Percentiles rank a stretch among this genome's conserved stretches.
These are phyloP conservation scores for Heliothis virescens DNA, from an alignment of 1,140 invertebrate species.

Conservation along the genomic window DNA sequence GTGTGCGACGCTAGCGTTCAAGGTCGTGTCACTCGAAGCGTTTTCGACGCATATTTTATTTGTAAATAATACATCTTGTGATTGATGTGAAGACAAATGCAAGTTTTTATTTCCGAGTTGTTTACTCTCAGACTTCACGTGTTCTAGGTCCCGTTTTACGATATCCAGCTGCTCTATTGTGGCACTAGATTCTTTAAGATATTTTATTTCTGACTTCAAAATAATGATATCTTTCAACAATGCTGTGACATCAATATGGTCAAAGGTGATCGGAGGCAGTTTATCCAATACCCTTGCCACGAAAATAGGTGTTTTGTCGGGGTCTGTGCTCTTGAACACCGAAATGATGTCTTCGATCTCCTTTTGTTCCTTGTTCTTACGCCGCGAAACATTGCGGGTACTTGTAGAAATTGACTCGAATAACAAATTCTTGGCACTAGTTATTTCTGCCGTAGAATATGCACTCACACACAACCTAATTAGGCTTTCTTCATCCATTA, in stretches of 20 bases:
- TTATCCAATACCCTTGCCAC: constrained; percentile 7
- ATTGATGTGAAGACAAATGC: no score
- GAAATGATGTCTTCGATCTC: constrained; percentile 10
- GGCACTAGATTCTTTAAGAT: constrained; percentile 1
- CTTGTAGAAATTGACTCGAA: no score
- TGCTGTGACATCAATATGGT: constrained; percentile 8
- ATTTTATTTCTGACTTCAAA: constrained; percentile 14
- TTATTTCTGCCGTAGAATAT: constrained; percentile 32
- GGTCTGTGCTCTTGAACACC: constrained; percentile 8
- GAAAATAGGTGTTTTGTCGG: constrained; percentile 19
- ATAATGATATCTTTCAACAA: constrained; percentile 17
- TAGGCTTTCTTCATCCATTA: constrained; percentile 44
- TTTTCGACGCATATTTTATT: no score
- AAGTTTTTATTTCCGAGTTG: no score
- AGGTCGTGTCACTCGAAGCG: no score
- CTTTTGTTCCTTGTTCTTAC: constrained; percentile 15
- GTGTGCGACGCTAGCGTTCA: no score
- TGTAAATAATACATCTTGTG: no score
- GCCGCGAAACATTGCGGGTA: no score
- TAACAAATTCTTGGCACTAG: constrained; percentile 37
- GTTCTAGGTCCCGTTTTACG: background rate
- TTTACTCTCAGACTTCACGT: background rate
- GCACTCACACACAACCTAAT: constrained; percentile 26
- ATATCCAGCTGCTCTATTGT: background rate
- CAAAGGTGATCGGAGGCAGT: background rate